Evolutionary conservation across 2,113 vertebrate species (phyloP).

Genomic region (Vidua chalybeata): DNA sequence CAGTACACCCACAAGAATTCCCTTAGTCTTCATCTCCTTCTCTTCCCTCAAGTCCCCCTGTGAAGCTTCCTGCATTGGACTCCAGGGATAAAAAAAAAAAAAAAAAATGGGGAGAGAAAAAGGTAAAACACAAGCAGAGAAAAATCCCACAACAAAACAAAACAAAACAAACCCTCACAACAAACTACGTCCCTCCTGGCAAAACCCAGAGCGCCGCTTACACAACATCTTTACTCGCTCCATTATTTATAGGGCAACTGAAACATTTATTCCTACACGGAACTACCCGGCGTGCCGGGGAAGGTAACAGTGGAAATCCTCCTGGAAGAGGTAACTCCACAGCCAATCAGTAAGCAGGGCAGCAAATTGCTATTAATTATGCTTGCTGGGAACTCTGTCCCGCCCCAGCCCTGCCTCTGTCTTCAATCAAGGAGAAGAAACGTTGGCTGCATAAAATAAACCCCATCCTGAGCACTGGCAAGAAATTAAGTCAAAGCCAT

Average conservation of each 20-base stretch:
- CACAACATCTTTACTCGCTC: constrained; percentile 76
- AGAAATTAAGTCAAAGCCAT: background rate
- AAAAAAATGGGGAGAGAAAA: background rate
- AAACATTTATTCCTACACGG: constrained; percentile 88
- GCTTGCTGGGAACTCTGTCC: background rate
- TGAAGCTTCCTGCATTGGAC: constrained; percentile 11
- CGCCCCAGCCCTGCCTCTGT: background rate
- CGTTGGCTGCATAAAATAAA: background rate
- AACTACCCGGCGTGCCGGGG: background rate
- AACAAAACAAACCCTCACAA: constrained; percentile 63
- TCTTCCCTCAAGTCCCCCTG: background rate
- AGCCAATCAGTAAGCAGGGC: background rate
- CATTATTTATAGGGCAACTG: constrained; percentile 91
- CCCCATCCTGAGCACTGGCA: background rate
- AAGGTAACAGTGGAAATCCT: background rate
- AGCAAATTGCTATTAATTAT: background rate
- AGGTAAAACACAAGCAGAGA: background rate
- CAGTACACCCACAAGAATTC: background rate
- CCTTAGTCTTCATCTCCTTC: constrained; percentile 36
- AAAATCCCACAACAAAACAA: background rate
- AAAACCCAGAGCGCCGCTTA: constrained; percentile 88
- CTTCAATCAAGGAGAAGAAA: background rate
- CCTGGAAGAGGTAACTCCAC: background rate
- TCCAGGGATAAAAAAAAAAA: background rate
- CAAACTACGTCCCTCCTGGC: constrained; percentile 73